Base-by-base conservation (phyloP, 2,113 vertebrate species). In the Ondatra zibethicus region DNA sequence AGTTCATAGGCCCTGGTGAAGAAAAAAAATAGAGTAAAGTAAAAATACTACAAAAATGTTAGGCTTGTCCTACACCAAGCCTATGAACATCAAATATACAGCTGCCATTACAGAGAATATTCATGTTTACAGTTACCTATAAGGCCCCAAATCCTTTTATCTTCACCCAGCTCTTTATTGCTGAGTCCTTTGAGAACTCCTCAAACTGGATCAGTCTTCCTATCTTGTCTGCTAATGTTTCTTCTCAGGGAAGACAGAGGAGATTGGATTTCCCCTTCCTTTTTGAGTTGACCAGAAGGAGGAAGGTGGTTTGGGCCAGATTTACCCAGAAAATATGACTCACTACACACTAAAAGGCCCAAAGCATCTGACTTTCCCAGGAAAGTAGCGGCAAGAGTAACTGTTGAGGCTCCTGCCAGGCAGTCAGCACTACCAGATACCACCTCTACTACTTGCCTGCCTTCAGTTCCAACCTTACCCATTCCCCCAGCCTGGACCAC, bases 331-430 rank as follows among this genome's bases (percentile, higher is more conserved):
- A 21, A n/a, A 58, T 23, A 7, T 39, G 36, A 13, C 3, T 12
- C 2, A 8, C 78, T 61, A 14, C 1, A 10, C 23, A 52, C 0
- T 1, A 5, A 47, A 13, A 36, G 14, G 9, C 13, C 42, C 25
- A 19, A n/a, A n/a, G 7, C 1, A 52, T 1, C 21, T 21, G 23
- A 68, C 21, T 70, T 76, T 76, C 47, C 17, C 12, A 47, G 21
- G 2, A 36, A 4, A 2, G 13, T 55, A 39, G 13, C 23, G 33
- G 1, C 16, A 58, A 61, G 1, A 0, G 3, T 33, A 3, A 0
- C 2, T 65, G 19, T 11, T 25, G 23, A 66, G 0, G 1, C 0
- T 58, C 27, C 4, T 0, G 7, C 27, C 1, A 10, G 25, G 2
- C 7, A 29, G 2, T 23, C 0, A 27, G 5, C 27, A 11, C 55